phyloP scores from a whole-genome alignment of 2,888 invertebrate genomes.

The Dexiosoma caninum region DNA sequence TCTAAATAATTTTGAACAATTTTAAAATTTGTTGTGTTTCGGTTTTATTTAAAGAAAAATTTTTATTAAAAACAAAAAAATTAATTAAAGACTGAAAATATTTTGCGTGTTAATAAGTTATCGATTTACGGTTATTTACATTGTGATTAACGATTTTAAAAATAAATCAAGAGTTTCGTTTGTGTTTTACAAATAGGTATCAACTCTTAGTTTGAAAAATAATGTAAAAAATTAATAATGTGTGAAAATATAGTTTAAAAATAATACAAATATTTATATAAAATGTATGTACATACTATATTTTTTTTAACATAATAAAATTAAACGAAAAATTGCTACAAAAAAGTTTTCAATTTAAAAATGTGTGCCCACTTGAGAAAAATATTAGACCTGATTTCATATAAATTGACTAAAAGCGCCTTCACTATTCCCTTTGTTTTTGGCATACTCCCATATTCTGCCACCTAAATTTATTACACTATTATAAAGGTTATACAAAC shows the following conservation, averaged over 20 bases:
- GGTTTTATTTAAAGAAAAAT: background rate
- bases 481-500: no score
- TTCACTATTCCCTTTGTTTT: no score
- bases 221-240: conserved; percentile 33
- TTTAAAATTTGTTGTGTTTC: conserved; percentile 13
- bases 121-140: conserved; percentile 47
- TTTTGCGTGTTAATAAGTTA: conserved; percentile 49
- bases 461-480: no score
- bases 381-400: no score
- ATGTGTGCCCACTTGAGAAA: background rate
- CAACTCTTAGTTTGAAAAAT: background rate
- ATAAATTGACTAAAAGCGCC: no score
- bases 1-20: conserved; percentile 15
- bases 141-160: conserved; percentile 17
- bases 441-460: no score
- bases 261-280: conserved; percentile 28
- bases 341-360: background rate
- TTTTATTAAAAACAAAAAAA: background rate
- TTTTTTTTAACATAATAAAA: no score
- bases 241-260: conserved; percentile 45
- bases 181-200: conserved; percentile 13
- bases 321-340: conserved; percentile 29
- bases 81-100: background rate
- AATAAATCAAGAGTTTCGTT: conserved; percentile 14
- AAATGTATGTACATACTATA: no score